Percentiles rank a stretch among this genome's conserved stretches.
Conservation (phyloP, 2,113 vertebrate genomes). For the Ahaetulla prasina region DNA sequence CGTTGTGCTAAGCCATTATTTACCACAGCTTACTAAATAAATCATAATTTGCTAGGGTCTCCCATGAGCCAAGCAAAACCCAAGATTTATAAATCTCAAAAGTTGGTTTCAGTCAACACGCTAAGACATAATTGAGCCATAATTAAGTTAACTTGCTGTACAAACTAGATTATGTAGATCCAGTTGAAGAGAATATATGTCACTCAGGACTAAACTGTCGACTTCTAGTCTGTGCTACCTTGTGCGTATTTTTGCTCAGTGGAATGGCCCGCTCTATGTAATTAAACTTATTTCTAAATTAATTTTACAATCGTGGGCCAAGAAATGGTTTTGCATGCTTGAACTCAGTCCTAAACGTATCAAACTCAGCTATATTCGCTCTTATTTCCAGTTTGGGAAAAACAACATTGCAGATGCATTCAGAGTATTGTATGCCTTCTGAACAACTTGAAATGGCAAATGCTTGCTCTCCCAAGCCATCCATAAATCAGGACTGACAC, state of each 20-base stretch:
- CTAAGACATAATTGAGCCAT: neutral
- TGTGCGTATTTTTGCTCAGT: neutral
- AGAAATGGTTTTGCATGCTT: neutral
- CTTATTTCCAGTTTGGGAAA: neutral
- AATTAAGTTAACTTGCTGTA: neutral
- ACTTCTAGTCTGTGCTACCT: neutral
- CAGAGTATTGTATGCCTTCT: slow-evolving; percentile 22
- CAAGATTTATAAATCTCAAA: neutral
- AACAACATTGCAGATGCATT: neutral
- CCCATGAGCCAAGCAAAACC: neutral
- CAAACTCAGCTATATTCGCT: neutral
- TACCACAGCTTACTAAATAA: neutral
- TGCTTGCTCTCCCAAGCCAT: slow-evolving; percentile 33
- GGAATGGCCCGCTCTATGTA: neutral
- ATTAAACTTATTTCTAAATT: neutral
- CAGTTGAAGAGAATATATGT: neutral
- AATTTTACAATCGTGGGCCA: neutral
- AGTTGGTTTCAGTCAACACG: neutral
- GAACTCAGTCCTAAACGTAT: neutral
- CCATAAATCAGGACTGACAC: slow-evolving; percentile 44
- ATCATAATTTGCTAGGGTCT: neutral
- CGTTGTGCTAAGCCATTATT: neutral
- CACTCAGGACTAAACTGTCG: neutral
- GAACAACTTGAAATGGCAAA: slow-evolving; percentile 47
- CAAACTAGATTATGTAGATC: neutral